Conservation (phyloP, 2,797 vertebrate genomes). For the Oreochromis grahami region DNA sequence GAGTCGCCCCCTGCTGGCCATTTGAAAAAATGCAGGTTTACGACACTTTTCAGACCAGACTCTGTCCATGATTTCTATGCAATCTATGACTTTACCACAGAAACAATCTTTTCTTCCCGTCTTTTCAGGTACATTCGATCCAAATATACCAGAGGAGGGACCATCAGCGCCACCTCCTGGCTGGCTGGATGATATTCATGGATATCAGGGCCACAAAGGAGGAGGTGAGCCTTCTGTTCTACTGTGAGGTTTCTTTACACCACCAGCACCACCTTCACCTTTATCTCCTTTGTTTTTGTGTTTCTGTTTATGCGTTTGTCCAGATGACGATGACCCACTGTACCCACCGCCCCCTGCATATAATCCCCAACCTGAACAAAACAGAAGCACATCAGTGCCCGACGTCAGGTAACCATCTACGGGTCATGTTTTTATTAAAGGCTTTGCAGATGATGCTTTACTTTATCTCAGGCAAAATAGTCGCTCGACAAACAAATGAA, state of each 20-base stretch:
- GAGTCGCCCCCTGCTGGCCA: background rate
- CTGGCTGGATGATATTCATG: constrained; percentile 66
- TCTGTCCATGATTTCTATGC: background rate
- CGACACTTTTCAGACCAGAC: background rate
- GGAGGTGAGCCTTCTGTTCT: constrained; percentile 31
- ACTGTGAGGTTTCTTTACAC: background rate
- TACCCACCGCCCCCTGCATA: constrained; percentile 69
- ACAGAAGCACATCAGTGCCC: constrained; percentile 71
- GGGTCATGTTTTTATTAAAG: background rate
- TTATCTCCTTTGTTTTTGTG: background rate
- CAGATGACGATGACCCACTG: constrained; percentile 43
- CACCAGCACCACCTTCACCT: background rate
- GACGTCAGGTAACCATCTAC: constrained; percentile 59
- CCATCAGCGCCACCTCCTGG: constrained; percentile 63
- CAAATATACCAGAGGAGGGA: constrained; percentile 70
- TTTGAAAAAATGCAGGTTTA: background rate
- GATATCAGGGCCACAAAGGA: constrained; percentile 46
- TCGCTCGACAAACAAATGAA: background rate
- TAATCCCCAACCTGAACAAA: constrained; percentile 59
- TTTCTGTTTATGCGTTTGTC: background rate
- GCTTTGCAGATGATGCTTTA: background rate
- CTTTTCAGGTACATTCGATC: constrained; percentile 65
- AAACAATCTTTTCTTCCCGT: fast-evolving
- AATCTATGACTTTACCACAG: background rate
- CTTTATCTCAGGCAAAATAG: background rate